Percentiles rank a stretch among this genome's conserved stretches.
Evolutionary conservation across 1,140 invertebrate species (phyloP).

Genomic region (Cydia pomonella): DNA sequence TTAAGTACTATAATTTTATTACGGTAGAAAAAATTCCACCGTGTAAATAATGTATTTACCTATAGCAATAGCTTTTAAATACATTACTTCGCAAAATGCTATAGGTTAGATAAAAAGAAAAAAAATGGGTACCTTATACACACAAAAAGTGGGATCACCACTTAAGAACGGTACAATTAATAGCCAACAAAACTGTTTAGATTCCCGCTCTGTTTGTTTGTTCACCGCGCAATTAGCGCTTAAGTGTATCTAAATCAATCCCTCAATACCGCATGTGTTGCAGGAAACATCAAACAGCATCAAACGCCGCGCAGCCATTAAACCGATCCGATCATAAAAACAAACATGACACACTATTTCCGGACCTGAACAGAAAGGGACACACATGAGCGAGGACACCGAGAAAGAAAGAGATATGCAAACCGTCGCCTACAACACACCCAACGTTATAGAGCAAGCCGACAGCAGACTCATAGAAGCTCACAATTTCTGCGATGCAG

Average conservation of each 20-base stretch:
- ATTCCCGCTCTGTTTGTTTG: constrained; percentile 10
- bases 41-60: no score
- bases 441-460: constrained; percentile 56
- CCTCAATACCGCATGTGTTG: constrained; percentile 30
- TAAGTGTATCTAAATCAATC: background rate
- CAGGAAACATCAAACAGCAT: constrained; percentile 46
- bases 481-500: constrained; percentile 42
- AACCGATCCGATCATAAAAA: constrained; percentile 75
- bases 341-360: constrained; percentile 72
- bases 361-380: constrained; percentile 54
- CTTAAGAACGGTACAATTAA: background rate
- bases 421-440: constrained; percentile 61
- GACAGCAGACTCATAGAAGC: constrained; percentile 51
- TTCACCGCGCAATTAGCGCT: constrained; percentile 29
- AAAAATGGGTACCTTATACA: no score
- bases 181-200: constrained; percentile 10
- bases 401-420: constrained; percentile 61
- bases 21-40: background rate
- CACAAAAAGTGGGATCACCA: no score
- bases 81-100: no score
- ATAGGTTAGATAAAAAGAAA: no score
- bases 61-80: no score
- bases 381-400: constrained; percentile 68
- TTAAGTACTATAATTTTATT: background rate
- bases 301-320: constrained; percentile 67